phyloP scores from a whole-genome alignment of 2,113 vertebrate genomes.

The Psephotus haematonotus region DNA sequence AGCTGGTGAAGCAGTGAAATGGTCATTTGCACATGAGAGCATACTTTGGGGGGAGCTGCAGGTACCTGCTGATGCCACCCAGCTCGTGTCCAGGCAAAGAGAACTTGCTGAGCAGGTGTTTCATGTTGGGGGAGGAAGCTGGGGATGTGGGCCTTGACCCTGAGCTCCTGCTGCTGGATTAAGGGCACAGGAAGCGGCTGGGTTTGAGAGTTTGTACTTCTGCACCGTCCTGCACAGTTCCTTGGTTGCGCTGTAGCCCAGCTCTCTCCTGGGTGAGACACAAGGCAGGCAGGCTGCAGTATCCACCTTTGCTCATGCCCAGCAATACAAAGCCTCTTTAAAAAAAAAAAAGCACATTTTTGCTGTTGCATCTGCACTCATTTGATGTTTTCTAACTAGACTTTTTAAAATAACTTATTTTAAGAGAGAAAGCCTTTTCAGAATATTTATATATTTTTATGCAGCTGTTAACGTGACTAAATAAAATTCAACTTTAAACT shows the following conservation, averaged over 20 bases:
- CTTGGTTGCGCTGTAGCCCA: neutral
- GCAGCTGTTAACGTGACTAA: neutral
- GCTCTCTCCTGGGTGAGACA: neutral
- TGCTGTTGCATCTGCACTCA: neutral
- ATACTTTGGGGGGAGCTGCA: fast-evolving
- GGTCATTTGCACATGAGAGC: fast-evolving
- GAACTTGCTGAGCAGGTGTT: neutral
- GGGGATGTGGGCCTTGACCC: neutral
- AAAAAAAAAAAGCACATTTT: neutral
- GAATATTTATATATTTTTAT: constrained; percentile 61
- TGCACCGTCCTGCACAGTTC: fast-evolving
- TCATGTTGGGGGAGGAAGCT: fast-evolving
- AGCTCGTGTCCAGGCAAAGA: neutral
- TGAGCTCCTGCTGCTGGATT: neutral
- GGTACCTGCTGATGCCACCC: fast-evolving
- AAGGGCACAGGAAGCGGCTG: neutral
- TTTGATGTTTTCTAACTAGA: constrained; percentile 17
- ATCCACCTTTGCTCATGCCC: neutral
- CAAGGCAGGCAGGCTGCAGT: neutral
- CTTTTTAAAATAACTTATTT: constrained; percentile 42
- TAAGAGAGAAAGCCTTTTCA: constrained; percentile 33
- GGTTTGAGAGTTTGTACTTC: fast-evolving
- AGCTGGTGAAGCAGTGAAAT: neutral
- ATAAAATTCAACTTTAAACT: constrained; percentile 5
- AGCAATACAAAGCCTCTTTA: neutral